A percentile compares a stretch with the other conserved stretches of the same genome.
Evolutionary conservation across 2,797 vertebrate species (phyloP).

Genomic region (Carduelis carduelis): DNA sequence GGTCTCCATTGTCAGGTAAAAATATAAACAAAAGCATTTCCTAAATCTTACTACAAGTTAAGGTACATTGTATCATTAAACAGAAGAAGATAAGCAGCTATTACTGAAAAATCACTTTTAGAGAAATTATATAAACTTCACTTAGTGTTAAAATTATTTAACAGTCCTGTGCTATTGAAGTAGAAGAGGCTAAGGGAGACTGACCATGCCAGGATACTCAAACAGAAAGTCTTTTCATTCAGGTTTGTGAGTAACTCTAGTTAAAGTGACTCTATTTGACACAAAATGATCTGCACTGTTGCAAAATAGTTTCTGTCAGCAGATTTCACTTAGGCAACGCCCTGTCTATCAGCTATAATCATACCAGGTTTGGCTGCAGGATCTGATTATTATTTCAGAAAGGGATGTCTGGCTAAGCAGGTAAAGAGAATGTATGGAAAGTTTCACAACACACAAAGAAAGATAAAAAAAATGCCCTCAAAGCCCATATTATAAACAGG

Average conservation of each 20-base stretch:
- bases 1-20: neutral
- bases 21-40: neutral
- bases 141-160: neutral
- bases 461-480: neutral
- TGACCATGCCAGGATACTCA: neutral
- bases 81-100: neutral
- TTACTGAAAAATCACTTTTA: neutral
- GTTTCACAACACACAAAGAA: neutral
- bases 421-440: neutral
- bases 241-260: neutral
- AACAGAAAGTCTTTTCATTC: constrained; percentile 4
- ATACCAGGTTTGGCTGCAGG: neutral
- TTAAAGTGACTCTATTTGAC: constrained; percentile 9
- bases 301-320: constrained; percentile 33
- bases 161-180: neutral
- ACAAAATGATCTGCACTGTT: neutral
- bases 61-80: neutral
- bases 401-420: neutral
- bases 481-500: neutral
- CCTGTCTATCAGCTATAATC: neutral
- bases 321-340: neutral
- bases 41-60: neutral
- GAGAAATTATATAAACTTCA: neutral
- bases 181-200: neutral
- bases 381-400: neutral